Evolutionary conservation across 37 sponge, comb jelly and placozoan species (phyloP).

Genomic region (Chondrilla cf. caribensis): DNA sequence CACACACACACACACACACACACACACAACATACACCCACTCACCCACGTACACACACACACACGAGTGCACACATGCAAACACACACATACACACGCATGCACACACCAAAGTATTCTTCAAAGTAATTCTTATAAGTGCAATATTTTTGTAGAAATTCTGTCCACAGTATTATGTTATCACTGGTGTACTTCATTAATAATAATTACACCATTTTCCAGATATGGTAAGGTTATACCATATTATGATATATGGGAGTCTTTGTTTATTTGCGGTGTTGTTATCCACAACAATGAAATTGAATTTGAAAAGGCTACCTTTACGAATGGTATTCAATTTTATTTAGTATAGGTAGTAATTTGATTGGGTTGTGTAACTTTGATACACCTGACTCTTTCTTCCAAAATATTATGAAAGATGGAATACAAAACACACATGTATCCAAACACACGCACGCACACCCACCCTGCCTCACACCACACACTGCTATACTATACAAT

Average conservation of each 20-base stretch:
- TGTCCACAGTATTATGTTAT: no score
- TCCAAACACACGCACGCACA: not conserved
- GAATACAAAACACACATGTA: not conserved
- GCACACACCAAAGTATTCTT: slow-evolving; percentile 63
- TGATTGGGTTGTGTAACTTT: no score
- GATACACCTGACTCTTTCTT: no score
- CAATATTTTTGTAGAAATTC: no score
- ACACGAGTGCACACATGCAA: not conserved
- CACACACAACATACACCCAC: not conserved
- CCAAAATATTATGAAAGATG: slow-evolving; percentile 45
- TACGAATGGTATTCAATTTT: no score
- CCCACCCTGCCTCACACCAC: not conserved
- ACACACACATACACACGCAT: not conserved
- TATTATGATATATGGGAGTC: slow-evolving; percentile 42
- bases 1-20: not conserved
- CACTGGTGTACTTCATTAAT: no score
- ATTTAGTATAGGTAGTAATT: no score
- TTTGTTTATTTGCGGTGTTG: slow-evolving; percentile 39
- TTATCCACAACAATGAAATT: slow-evolving; percentile 76
- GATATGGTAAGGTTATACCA: slow-evolving; percentile 98
- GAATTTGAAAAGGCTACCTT: slow-evolving; percentile 79
- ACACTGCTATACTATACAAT: not conserved
- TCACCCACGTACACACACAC: not conserved
- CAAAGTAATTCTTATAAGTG: no score
- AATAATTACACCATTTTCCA: no score